These are phyloP conservation scores for Latrodectus hesperus DNA, from an alignment of 2,888 invertebrate genomes.

Conservation along the genomic window DNA sequence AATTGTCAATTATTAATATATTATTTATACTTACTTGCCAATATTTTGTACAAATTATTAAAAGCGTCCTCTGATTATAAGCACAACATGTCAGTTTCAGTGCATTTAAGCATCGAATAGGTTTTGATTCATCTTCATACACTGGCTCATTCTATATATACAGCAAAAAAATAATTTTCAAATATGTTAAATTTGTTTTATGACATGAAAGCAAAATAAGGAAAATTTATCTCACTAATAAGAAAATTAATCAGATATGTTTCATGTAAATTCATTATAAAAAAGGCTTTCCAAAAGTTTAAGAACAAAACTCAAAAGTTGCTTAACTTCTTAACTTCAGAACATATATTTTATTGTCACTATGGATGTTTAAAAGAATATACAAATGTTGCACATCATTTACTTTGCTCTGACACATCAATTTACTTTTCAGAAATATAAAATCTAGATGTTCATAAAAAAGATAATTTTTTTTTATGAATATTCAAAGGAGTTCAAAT, in stretches of 20 bases:
- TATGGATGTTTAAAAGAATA: too few relatives aligned
- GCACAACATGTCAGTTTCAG: conserved; percentile 93
- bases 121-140: conserved; percentile 97
- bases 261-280: too few relatives aligned
- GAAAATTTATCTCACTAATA: too few relatives aligned
- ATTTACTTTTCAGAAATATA: not conserved
- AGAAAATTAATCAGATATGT: too few relatives aligned
- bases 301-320: too few relatives aligned
- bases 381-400: too few relatives aligned
- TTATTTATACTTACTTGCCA: conserved; percentile 85
- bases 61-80: conserved; percentile 95
- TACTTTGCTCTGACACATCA: not conserved
- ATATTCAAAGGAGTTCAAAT: not conserved
- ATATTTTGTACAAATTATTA: conserved; percentile 96
- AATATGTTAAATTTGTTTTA: not conserved
- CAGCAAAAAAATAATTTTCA: not conserved
- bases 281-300: too few relatives aligned
- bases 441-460: not conserved
- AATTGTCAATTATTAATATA: not conserved
- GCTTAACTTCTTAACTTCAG: too few relatives aligned
- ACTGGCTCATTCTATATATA: conserved; percentile 74
- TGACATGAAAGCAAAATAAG: not conserved
- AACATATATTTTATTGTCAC: too few relatives aligned
- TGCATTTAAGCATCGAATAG: conserved; percentile 94
- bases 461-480: conserved; percentile 54